Base-by-base conservation (phyloP, 2,888 invertebrate genomes). In the Allophyes oxyacanthae region DNA sequence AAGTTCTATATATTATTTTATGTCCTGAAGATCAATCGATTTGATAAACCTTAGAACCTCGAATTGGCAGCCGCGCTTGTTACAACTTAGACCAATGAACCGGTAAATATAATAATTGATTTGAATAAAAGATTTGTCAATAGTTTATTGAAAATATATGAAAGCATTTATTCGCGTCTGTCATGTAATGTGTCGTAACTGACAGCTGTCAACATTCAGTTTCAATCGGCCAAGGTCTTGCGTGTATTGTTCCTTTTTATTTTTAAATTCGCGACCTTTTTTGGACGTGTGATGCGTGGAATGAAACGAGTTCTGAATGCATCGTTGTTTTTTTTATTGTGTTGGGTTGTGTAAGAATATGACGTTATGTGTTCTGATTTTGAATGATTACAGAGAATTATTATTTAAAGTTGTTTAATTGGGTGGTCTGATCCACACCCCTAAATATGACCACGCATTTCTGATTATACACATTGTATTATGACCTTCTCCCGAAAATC, bases 221-320 rank as follows among this genome's bases (percentile, higher is more conserved):
- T 65, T 56, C 51, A 70, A 53, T 63, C 63, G 51, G 56, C 59
- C 72, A 72, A 72, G 71, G 71, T 56, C 65, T 34, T 33, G 3
- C 9, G 41, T 14, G 54, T 65, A 71, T 71, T 69, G 71, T 69
- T 69, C 51, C 51, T 71, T 61, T 61, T 60, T 64, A 64, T 68
- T 70, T 68, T 64, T 58, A 57, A 65, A 54, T 71, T 36, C 38
- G 38, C 2, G 32, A 36, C 62, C 69, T 51, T 69, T 53, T 70
- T 65, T 46, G 59, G 53, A 43, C 25, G 32, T 60, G 36, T 54
- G 70, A 64, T 69, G 64, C 59, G 54, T 69, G 54, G 44, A 64
- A 59, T 69, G 44, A 37, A 64, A 64, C 59, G 32, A 53, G 59
- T 64, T 53, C 9, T 50, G 64, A 64, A 53, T 62, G 28, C 8